phyloP scores from a whole-genome alignment of 1,140 invertebrate species.

The Metopolophium dirhodum region DNA sequence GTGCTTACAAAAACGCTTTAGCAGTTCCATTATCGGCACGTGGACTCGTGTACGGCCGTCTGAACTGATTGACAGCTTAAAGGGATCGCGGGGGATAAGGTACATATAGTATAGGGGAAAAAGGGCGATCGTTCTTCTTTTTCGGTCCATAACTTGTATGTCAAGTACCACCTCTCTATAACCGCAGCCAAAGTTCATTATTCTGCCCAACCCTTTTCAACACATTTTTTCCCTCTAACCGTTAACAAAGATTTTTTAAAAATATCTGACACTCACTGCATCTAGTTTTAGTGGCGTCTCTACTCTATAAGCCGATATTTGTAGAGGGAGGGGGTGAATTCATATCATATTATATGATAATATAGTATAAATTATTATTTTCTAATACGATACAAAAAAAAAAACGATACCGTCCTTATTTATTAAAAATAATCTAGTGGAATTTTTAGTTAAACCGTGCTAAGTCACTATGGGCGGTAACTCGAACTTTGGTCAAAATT shows the following conservation, averaged over 20 bases:
- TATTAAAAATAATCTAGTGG: not conserved
- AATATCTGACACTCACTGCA: not conserved
- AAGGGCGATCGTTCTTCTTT: constrained; percentile 43
- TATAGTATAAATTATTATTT: not conserved
- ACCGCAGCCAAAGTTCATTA: constrained; percentile 29
- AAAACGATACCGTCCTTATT: not conserved
- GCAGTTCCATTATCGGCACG: constrained; percentile 58
- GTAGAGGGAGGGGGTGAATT: not conserved
- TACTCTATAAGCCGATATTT: not conserved
- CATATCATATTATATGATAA: not conserved
- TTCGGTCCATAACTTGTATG: constrained; percentile 43
- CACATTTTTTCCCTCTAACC: not conserved
- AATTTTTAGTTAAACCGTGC: not conserved
- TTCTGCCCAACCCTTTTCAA: not conserved
- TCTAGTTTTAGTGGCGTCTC: not conserved
- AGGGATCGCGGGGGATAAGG: constrained; percentile 33
- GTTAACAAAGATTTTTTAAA: not conserved
- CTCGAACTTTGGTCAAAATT: not conserved
- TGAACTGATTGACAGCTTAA: constrained; percentile 52
- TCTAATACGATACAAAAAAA: not conserved
- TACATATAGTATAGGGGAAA: not conserved
- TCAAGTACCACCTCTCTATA: constrained; percentile 33
- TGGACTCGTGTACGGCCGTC: constrained; percentile 51
- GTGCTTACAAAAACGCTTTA: constrained; percentile 54
- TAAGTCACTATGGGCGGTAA: not conserved